Evolutionary conservation across 2,888 invertebrate species (phyloP).

Genomic region (Ophion slaviceki): DNA sequence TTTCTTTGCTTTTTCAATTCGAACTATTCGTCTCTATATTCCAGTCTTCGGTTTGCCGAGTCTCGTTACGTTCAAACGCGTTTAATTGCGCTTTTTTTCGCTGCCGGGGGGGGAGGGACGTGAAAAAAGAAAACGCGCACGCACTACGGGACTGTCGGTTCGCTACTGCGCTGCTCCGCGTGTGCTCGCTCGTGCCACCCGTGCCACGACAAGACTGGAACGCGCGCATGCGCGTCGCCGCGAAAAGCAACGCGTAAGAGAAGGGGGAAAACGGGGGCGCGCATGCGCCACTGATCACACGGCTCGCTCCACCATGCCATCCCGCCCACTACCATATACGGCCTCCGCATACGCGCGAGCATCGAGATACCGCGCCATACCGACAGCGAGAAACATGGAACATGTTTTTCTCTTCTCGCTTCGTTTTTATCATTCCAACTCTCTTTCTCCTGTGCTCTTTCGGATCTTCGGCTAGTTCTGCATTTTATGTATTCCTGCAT

Average conservation of each 20-base stretch:
- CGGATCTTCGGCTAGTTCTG: constrained; percentile 41
- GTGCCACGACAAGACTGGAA: constrained; percentile 62
- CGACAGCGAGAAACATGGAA: constrained; percentile 57
- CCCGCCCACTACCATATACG: constrained; percentile 83
- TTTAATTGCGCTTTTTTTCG: constrained; percentile 28
- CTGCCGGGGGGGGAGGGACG: not conserved
- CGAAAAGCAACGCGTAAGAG: not conserved
- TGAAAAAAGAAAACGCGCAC: constrained; percentile 67
- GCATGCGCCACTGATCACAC: constrained; percentile 36
- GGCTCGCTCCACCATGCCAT: constrained; percentile 68
- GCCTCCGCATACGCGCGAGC: constrained; percentile 74
- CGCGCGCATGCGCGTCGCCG: constrained; percentile 67
- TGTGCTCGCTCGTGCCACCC: constrained; percentile 72
- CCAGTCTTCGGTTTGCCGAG: not conserved
- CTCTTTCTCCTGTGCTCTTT: constrained; percentile 27
- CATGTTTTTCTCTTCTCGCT: constrained; percentile 34
- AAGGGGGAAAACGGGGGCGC: constrained; percentile 14
- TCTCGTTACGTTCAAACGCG: not conserved
- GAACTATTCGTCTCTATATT: not conserved
- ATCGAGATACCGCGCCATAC: constrained; percentile 68
- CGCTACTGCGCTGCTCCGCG: constrained; percentile 77
- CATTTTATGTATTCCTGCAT: constrained; percentile 41
- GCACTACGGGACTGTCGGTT: constrained; percentile 78
- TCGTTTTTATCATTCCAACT: constrained; percentile 23
- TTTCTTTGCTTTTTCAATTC: not conserved